Evolutionary conservation across 2,888 invertebrate genomes (phyloP), one percentile per base, ranked within the genome.

Genomic region (Pristionchus arcanus): DNA sequence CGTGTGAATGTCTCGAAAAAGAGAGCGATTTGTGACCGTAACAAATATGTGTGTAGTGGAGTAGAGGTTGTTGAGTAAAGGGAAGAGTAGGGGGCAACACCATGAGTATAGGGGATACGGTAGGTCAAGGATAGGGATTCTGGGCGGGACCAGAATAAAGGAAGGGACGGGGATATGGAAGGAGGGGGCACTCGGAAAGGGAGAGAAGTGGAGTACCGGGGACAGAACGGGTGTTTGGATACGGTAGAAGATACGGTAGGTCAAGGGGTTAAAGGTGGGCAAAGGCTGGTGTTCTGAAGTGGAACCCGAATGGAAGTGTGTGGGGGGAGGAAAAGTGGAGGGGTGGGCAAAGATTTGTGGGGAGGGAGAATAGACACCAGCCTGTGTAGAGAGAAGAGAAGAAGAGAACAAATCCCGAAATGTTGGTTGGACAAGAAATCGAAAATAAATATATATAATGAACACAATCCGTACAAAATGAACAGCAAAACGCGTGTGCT

Each of bases 381-480:
- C 74, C 74, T 87, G 90, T 49, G 42, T 49, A 49, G 42, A 49
- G 42, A 90, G 90, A 87, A 91, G 90, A 90, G 89, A 90, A 90
- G 89, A 21, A 84, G 53, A 84, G 49, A 59, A 84, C 55, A 59
- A 49, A 85, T n/a, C 66, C 77, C 59, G 85, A 89, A 53, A 89
- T 42, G 34, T 77, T 49, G 49, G 49, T 31, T 34, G 34, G 53
- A 74, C 63, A 90, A 53, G 34, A 86, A 71, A 21, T 25, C 21
- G n/a, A 63, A 53, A 81, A 81, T 37, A 84, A 89, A 89, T 68
- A 63, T 71, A 85, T 84, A 49, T 86, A 55, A 68, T 53, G 74
- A 90, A 42, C 42, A 28, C 42, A 42, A 68, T 42, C 87, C 89
- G 74, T 84, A 71, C 71, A 85, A 74, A 59, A 88, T 37, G n/a